Evolutionary conservation across 2,888 invertebrate genomes (phyloP).

Genomic region (Platycnemis pennipes): DNA sequence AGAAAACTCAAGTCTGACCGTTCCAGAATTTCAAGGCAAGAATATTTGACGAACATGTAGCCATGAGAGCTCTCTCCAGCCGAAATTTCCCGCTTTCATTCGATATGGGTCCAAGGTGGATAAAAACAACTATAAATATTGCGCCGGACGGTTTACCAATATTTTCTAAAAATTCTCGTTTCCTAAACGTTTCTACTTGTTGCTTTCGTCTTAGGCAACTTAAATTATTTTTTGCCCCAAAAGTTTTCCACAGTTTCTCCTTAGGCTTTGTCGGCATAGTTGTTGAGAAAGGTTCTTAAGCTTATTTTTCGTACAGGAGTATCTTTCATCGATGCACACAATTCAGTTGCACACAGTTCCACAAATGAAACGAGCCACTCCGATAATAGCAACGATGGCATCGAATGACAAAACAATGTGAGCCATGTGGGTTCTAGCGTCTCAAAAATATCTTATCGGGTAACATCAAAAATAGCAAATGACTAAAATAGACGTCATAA

Average conservation of each 20-base stretch:
- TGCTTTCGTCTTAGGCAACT: background rate
- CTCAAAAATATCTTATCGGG: too few relatives aligned
- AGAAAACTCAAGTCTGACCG: background rate
- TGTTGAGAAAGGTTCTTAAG: too few relatives aligned
- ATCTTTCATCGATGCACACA: too few relatives aligned
- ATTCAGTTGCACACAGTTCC: too few relatives aligned
- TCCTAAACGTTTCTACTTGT: background rate
- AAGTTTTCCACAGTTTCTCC: background rate
- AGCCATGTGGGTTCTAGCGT: too few relatives aligned
- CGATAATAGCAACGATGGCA: too few relatives aligned
- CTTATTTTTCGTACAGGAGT: too few relatives aligned
- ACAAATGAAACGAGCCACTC: too few relatives aligned
- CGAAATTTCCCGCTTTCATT: background rate
- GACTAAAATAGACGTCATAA: too few relatives aligned
- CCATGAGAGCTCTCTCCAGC: background rate
- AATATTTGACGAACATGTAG: background rate
- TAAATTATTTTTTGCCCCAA: background rate
- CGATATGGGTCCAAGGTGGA: background rate
- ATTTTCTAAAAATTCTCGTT: background rate
- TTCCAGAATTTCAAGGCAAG: background rate
- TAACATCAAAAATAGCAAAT: too few relatives aligned
- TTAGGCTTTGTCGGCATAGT: background rate
- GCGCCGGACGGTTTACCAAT: background rate
- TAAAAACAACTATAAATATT: background rate
- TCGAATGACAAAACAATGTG: too few relatives aligned